phyloP scores from a whole-genome alignment of 1,140 invertebrate genomes.

The Eciton burchellii region DNA sequence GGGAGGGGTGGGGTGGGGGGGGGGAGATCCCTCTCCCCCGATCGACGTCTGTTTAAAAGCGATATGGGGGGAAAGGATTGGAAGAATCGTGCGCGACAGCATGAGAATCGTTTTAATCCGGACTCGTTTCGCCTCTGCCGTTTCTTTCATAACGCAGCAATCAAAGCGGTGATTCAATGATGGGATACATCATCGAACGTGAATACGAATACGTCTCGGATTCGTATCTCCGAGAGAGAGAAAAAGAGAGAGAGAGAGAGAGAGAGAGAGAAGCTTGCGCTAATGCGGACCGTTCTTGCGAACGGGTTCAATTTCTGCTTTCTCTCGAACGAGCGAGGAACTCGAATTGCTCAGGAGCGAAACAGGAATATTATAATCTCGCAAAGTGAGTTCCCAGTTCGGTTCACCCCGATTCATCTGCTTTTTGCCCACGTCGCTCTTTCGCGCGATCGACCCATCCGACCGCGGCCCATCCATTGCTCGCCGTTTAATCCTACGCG shows the following conservation, averaged over 20 bases:
- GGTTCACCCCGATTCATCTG: constrained; percentile 21
- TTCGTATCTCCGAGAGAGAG: too few relatives aligned
- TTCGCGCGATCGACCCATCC: constrained; percentile 21
- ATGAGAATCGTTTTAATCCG: too few relatives aligned
- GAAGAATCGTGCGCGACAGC: too few relatives aligned
- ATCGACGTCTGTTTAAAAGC: constrained; percentile 23
- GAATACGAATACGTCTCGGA: too few relatives aligned
- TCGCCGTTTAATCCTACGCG: constrained; percentile 74
- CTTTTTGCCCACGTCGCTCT: constrained; percentile 30
- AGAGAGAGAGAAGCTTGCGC: not conserved
- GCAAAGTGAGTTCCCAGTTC: constrained; percentile 5
- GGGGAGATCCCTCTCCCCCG: not conserved
- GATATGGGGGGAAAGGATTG: constrained; percentile 16
- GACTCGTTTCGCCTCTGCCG: too few relatives aligned
- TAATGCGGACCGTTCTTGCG: not conserved
- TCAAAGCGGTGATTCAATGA: too few relatives aligned
- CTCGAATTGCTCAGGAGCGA: not conserved
- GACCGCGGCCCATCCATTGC: constrained; percentile 41
- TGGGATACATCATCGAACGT: too few relatives aligned
- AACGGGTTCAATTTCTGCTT: constrained; percentile 20
- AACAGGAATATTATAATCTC: constrained; percentile 51
- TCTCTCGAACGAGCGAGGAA: not conserved
- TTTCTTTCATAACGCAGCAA: too few relatives aligned
- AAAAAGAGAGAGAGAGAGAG: too few relatives aligned
- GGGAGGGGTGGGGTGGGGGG: too few relatives aligned